Percentiles rank a stretch among this genome's conserved stretches.
phyloP scores from a whole-genome alignment of 2,797 vertebrate genomes.

The Bradypodion ventrale region DNA sequence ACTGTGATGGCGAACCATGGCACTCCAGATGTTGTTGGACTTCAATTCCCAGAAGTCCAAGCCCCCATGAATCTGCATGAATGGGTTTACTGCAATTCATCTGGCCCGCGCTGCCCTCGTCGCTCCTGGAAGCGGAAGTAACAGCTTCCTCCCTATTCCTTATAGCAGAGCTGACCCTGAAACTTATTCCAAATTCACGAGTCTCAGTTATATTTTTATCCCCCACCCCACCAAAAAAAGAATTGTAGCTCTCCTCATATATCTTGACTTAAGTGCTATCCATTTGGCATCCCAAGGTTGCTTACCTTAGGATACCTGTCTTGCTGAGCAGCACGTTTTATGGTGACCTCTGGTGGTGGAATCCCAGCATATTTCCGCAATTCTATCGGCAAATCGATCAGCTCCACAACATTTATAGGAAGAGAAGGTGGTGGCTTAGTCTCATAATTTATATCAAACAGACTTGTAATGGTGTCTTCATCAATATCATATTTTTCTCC shows the following conservation, averaged over 20 bases:
- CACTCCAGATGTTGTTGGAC: too few relatives aligned
- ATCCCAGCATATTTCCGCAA: background rate
- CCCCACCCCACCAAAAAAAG: background rate
- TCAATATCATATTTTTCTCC: slow-evolving; percentile 60
- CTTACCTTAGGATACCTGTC: background rate
- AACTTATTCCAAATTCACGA: background rate
- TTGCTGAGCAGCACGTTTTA: background rate
- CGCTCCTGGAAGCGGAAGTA: too few relatives aligned
- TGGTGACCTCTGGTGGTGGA: background rate
- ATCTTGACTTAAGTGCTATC: background rate
- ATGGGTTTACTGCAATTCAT: too few relatives aligned
- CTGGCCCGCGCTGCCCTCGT: too few relatives aligned
- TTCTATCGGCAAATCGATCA: slow-evolving; percentile 47
- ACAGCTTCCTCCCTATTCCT: background rate
- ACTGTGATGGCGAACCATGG: too few relatives aligned
- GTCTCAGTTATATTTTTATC: background rate
- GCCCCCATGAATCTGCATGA: too few relatives aligned
- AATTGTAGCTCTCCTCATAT: background rate
- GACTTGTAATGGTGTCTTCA: slow-evolving; percentile 62
- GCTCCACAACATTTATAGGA: slow-evolving; percentile 33
- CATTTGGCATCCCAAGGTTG: background rate
- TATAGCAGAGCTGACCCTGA: too few relatives aligned
- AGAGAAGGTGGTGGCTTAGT: slow-evolving; percentile 12
- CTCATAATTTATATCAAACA: slow-evolving; percentile 66
- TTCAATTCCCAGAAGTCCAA: too few relatives aligned